Base-by-base conservation (phyloP, 2,113 vertebrate species). In the Nycticorax nycticorax region DNA sequence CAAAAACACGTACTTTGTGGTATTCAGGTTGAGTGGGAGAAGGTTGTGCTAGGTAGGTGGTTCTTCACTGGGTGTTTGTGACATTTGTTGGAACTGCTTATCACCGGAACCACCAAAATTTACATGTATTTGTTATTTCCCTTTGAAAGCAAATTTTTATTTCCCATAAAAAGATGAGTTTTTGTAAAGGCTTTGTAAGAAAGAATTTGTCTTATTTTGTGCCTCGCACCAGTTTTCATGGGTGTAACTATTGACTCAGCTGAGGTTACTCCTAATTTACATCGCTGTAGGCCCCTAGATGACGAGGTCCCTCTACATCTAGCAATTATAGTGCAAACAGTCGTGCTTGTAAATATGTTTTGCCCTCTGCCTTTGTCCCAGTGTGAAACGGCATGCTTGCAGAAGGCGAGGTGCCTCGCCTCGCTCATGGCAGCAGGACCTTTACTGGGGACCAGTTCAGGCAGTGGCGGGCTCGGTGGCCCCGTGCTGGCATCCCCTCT, bases 71-170 rank as follows among this genome's bases (percentile, higher is more conserved):
- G 35, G 64, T 96, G 89, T 97, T 97, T 96, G 93, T 98, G 95
- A 95, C 96, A 92, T 97, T 98, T 98, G 91, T 96, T 98, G 92
- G 73, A 97, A 96, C 93, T 95, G 93, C 95, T 97, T 98, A 95
- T 98, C 94, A 94, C 64, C 52, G 43, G 92, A 93, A 90, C 94
- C 97, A 89, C 92, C 94, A 94, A 97, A 97, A 97, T 97, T 97
- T 97, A 85, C 94, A 94, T 92, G 89, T 87, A 93, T 95, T 96
- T 97, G 88, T 97, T 97, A 96, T 97, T 98, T 98, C 92, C 94
- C 90, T 94, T 95, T 92, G 86, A 96, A 97, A 97, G 94, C 92
- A 97, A 93, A 95, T 97, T 97, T 98, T 97, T 94, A 91, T 94
- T 93, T 94, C 97, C 92, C 94, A 91, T 84, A 97, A 97, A 95